Evolutionary conservation across 2,888 invertebrate species (phyloP), one percentile per base, ranked within the genome.

Genomic region (Thecocarcelia acutangulata): DNA sequence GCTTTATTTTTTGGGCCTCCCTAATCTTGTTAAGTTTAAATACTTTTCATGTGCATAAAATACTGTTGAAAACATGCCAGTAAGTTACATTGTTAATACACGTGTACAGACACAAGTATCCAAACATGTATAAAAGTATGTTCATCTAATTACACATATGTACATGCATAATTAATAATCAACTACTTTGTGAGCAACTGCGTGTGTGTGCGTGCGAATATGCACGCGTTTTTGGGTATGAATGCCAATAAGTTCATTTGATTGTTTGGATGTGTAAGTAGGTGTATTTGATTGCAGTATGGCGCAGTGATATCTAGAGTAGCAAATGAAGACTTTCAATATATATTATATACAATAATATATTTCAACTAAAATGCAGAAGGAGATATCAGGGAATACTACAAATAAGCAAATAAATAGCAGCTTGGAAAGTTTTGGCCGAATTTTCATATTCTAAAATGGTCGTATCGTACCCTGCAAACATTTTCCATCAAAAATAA

Each of bases 101-200:
- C 21, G 8, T 46, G 21, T 15, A 58, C 37, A 58, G 33, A 13
- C 48, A 19, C 33, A 33, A 1, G 8, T 8, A 33, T 8, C 1
- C 9, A 9, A 3, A 33, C 33, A 33, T 8, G 9, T 8, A 33
- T 33, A 33, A 11, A 44, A 15, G 33, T 24, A 21, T 48, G 58
- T 48, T 70, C 24, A 58, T 69, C 33, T 48, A 73, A 73, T 73
- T 73, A 73, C 54, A 46, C 9, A 17, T 9, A 42, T 3, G n/a
- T 42, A n/a, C 42, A 54, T 63, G 24, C 54, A 54, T 54, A 70
- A 70, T 70, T 70, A 70, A 58, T 70, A 70, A 70, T 56, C 68
- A 68, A 13, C 50, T 50, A 37, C 21, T 21, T 2, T 68, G n/a
- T 28, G 11, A 3, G 28, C n/a, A 15, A n/a, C 13, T 12, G 11